Evolutionary conservation across 2,113 vertebrate genomes (phyloP).

Genomic region (Pterophyllum scalare): DNA sequence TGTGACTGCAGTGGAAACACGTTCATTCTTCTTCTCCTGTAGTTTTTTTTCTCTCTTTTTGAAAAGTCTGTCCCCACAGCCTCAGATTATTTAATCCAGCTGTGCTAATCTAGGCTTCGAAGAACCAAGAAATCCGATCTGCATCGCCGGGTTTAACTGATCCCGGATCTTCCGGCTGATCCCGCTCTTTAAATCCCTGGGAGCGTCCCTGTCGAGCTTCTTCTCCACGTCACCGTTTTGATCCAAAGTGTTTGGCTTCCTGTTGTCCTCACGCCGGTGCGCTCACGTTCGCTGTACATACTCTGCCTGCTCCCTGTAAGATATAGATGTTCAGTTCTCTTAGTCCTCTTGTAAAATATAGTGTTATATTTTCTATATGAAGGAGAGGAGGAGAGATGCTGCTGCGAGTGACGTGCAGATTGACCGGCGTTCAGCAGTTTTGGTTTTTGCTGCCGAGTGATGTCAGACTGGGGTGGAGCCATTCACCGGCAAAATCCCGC

Average conservation of each 20-base stretch:
- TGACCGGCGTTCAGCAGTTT: not conserved
- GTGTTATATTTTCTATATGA: conserved; percentile 81
- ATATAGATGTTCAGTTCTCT: conserved; percentile 84
- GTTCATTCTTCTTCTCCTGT: too few species aligned
- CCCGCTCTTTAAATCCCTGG: not conserved
- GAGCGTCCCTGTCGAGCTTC: not conserved
- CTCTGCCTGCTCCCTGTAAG: conserved; percentile 74
- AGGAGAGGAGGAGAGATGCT: conserved; percentile 61
- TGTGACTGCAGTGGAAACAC: too few species aligned
- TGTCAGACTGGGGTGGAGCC: conserved; percentile 14
- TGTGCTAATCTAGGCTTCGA: not conserved
- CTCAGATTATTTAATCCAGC: not conserved
- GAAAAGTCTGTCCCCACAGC: not conserved
- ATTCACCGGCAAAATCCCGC: not conserved
- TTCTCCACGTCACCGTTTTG: not conserved
- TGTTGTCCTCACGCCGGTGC: conserved; percentile 59
- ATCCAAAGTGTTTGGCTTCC: conserved; percentile 42
- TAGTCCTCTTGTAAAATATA: conserved; percentile 77
- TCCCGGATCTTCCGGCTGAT: not conserved
- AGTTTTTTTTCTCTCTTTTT: too few species aligned
- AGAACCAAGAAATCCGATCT: not conserved
- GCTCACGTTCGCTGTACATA: conserved; percentile 82
- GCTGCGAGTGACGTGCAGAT: conserved; percentile 50
- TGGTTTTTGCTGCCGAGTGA: conserved; percentile 22
- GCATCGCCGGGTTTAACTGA: not conserved